These are phyloP conservation scores for Charina bottae DNA, from an alignment of 2,113 vertebrate species.

Conservation along the genomic window DNA sequence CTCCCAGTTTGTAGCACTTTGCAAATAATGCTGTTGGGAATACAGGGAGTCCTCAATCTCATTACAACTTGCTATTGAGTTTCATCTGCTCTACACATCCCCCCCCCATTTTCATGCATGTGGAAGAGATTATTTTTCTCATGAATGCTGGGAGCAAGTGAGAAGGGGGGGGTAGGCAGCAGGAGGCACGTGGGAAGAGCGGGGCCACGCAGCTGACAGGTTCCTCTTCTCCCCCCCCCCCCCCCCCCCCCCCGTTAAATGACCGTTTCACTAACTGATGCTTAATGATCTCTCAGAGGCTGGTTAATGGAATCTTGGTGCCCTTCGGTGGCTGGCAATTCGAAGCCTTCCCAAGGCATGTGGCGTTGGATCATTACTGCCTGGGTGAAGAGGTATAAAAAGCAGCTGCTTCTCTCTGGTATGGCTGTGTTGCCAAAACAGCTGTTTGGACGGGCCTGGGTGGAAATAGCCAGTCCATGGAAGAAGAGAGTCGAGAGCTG, in stretches of 20 bases:
- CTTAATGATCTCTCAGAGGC: slow-evolving; percentile 58
- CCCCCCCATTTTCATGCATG: background rate
- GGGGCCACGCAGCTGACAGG: background rate
- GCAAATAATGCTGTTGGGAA: background rate
- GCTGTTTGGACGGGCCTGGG: background rate
- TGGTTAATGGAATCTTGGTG: slow-evolving; percentile 16
- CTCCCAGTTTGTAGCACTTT: background rate
- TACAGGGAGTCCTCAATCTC: background rate
- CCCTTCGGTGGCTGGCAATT: background rate
- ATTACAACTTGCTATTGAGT: background rate
- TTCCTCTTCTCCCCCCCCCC: background rate
- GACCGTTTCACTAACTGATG: slow-evolving; percentile 36
- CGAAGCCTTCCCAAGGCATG: rapidly evolving
- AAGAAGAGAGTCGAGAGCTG: background rate
- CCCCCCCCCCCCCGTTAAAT: slow-evolving; percentile 23
- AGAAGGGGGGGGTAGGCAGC: background rate
- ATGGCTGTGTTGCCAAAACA: background rate
- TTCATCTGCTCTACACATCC: background rate
- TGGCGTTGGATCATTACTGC: background rate
- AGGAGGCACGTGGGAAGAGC: background rate
- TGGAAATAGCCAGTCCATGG: background rate
- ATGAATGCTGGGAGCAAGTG: background rate
- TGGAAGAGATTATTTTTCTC: background rate
- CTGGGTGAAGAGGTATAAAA: background rate
- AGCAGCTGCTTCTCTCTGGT: background rate